These are phyloP conservation scores for Thalassarche chlororhynchos DNA, from an alignment of 2,113 vertebrate species.

Conservation along the genomic window DNA sequence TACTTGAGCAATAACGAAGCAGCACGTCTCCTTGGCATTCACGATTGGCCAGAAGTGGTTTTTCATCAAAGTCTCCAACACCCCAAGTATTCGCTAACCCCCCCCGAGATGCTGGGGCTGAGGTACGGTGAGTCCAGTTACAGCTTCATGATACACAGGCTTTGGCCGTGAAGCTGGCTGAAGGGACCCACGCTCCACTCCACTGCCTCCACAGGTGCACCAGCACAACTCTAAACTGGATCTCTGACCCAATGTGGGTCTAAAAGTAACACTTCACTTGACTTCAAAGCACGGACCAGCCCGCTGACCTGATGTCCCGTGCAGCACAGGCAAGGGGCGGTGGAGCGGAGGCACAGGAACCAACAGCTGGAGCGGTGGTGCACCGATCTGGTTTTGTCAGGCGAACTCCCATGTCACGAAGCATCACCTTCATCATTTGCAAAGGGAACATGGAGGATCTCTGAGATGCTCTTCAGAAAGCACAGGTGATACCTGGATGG, in stretches of 20 bases:
- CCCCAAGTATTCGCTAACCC: neutral
- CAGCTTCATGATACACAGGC: neutral
- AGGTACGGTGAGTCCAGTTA: neutral
- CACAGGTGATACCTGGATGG: neutral
- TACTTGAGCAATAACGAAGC: neutral
- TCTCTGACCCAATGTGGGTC: neutral
- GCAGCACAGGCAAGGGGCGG: neutral
- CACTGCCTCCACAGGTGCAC: neutral
- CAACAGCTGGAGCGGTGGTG: neutral
- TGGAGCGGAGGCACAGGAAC: neutral
- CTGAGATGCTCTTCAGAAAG: neutral
- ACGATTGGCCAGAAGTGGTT: neutral
- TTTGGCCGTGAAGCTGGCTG: neutral
- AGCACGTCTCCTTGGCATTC: neutral
- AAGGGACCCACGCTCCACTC: neutral
- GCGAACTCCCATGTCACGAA: neutral
- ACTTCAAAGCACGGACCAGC: neutral
- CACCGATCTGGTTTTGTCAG: neutral
- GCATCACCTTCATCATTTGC: neutral
- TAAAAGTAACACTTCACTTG: neutral
- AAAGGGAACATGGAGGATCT: neutral
- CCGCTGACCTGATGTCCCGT: neutral
- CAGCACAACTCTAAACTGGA: neutral
- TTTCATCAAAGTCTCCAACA: neutral
- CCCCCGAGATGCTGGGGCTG: neutral